Conservation (phyloP, 1,140 invertebrate species). For the Anoplophora glabripennis region DNA sequence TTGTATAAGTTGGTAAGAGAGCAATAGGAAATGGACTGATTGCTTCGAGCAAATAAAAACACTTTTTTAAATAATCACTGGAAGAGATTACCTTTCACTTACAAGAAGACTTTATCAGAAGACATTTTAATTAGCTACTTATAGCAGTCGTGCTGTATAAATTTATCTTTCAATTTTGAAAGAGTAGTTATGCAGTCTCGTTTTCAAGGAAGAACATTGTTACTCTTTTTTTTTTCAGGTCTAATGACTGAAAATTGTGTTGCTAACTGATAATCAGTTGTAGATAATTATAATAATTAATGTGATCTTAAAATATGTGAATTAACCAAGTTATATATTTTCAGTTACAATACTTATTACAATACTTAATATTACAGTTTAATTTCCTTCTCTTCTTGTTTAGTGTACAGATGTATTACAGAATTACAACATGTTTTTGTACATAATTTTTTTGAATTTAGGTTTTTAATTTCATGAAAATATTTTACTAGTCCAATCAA, state of each 20-base stretch:
- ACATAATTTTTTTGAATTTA: slow-evolving; percentile 26
- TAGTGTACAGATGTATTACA: no score
- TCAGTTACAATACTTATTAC: slow-evolving; percentile 11
- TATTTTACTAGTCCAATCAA: slow-evolving; percentile 47
- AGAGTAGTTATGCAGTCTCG: no score
- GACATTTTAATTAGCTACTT: no score
- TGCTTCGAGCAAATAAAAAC: no score
- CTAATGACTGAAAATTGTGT: slow-evolving; percentile 4
- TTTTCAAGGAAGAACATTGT: no score
- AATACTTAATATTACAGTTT: slow-evolving; percentile 8
- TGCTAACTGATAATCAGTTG: slow-evolving; percentile 44
- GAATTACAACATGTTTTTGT: slow-evolving; percentile 11
- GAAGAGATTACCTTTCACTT: no score
- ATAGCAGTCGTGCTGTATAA: not conserved
- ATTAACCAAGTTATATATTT: slow-evolving; percentile 28
- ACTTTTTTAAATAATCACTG: no score
- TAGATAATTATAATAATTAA: slow-evolving; percentile 29
- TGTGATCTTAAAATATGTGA: slow-evolving; percentile 36
- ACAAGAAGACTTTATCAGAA: no score
- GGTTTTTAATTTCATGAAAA: slow-evolving; percentile 21
- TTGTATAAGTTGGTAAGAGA: no score
- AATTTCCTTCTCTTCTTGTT: slow-evolving; percentile 7
- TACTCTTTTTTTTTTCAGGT: not conserved
- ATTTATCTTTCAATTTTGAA: no score
- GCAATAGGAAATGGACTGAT: no score